Evolutionary conservation across 2,797 vertebrate genomes (phyloP).

Genomic region (Anableps anableps): DNA sequence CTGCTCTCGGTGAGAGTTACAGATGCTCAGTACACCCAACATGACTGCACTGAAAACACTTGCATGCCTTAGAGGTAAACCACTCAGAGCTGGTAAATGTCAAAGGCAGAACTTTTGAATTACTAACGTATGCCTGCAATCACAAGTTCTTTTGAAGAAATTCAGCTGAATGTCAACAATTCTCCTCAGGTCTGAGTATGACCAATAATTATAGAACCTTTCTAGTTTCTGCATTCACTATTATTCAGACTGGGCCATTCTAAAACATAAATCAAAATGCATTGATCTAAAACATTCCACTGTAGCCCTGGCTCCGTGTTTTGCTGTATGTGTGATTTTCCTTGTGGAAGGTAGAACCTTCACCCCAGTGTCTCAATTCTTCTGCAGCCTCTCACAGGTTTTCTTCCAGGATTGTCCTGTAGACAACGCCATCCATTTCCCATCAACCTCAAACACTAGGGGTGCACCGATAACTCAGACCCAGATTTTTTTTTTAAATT

Average conservation of each 20-base stretch:
- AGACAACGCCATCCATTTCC: background rate
- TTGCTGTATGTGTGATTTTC: background rate
- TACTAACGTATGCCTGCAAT: background rate
- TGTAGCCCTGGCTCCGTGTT: background rate
- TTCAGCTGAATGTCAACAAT: background rate
- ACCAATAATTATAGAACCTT: background rate
- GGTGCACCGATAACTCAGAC: no score
- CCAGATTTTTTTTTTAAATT: no score
- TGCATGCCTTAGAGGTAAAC: background rate
- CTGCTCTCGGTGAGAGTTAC: conserved; percentile 13
- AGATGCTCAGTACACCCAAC: conserved; percentile 1
- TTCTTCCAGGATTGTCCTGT: background rate
- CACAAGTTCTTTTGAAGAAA: background rate
- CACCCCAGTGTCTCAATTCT: background rate
- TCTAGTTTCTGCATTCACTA: background rate
- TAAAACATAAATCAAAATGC: background rate
- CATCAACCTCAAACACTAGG: background rate
- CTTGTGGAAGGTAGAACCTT: background rate
- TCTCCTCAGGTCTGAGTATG: background rate
- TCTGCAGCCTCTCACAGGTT: background rate
- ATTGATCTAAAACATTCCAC: background rate
- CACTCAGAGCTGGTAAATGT: background rate
- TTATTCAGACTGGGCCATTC: background rate
- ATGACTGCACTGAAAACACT: background rate
- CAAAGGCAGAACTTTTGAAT: background rate